Conservation (phyloP, 2,113 vertebrate genomes). For the Shinisaurus crocodilurus region DNA sequence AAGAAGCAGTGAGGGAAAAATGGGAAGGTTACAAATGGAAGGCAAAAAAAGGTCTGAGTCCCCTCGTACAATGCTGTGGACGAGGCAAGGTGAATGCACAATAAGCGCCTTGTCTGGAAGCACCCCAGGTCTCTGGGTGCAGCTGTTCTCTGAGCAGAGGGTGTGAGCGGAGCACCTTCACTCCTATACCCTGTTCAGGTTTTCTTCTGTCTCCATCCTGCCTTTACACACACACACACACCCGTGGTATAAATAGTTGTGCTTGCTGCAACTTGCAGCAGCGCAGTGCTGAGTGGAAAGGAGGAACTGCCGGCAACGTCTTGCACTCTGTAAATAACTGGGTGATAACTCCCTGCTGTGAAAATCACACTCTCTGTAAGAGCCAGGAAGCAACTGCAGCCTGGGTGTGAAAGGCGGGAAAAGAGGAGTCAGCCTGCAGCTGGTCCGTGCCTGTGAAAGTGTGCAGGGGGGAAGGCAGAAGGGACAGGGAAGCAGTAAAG, state of each 20-base stretch:
- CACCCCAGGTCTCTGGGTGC: neutral
- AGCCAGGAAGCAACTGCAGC: conserved; percentile 13
- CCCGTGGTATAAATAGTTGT: conserved; percentile 17
- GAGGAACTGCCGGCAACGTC: conserved; percentile 33
- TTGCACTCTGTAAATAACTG: conserved; percentile 52
- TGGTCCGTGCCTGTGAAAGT: neutral
- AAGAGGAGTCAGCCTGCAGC: conserved; percentile 29
- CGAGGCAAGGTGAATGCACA: no score
- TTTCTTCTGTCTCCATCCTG: neutral
- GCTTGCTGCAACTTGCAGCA: conserved; percentile 25
- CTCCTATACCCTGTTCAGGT: neutral
- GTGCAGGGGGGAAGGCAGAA: neutral
- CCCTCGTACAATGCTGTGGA: no score
- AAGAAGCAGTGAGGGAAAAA: no score
- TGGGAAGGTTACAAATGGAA: no score
- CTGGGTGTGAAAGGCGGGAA: conserved; percentile 20
- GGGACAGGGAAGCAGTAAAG: neutral
- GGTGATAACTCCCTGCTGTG: conserved; percentile 40
- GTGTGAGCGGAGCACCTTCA: no score
- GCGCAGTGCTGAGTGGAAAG: conserved; percentile 2
- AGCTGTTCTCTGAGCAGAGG: neutral
- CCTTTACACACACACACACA: neutral
- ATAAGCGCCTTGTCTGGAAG: no score
- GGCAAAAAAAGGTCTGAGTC: no score
- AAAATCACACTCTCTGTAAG: conserved; percentile 30